Conservation (phyloP, 2,888 invertebrate genomes). For the Griposia aprilina region DNA sequence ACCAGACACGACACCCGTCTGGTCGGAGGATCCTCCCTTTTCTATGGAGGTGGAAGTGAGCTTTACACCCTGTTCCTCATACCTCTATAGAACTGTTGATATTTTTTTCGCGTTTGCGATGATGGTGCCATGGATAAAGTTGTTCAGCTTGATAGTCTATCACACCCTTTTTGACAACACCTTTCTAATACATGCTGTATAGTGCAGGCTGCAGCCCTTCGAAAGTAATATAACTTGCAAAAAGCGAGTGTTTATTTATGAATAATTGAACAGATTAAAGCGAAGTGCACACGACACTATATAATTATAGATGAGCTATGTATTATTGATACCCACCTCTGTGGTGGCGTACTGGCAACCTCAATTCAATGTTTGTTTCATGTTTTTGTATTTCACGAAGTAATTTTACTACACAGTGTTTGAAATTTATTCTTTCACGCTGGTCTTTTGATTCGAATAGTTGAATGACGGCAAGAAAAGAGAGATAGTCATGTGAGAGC, state of each 20-base stretch:
- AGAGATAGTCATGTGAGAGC: neutral
- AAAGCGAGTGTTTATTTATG: conserved; percentile 46
- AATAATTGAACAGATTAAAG: conserved; percentile 58
- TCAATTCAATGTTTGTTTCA: conserved; percentile 42
- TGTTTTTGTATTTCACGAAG: conserved; percentile 28
- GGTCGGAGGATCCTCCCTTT: no score
- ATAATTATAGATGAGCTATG: conserved; percentile 60
- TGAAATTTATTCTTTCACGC: conserved; percentile 20
- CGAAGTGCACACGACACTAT: conserved; percentile 51
- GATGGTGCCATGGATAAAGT: no score
- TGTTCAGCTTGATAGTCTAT: no score
- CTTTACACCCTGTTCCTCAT: no score
- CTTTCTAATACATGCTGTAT: no score
- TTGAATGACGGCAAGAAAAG: conserved; percentile 4
- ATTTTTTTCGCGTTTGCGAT: no score
- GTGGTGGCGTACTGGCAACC: conserved; percentile 41
- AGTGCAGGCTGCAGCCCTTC: conserved; percentile 16
- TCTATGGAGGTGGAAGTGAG: no score
- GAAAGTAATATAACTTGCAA: conserved; percentile 49
- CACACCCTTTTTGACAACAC: no score
- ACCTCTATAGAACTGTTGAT: no score
- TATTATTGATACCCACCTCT: conserved; percentile 52
- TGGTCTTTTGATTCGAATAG: conserved; percentile 10
- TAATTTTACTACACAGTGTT: conserved; percentile 25
- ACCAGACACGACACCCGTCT: no score